These are phyloP conservation scores for Origma solitaria DNA, from an alignment of 2,113 vertebrate genomes.

Conservation along the genomic window DNA sequence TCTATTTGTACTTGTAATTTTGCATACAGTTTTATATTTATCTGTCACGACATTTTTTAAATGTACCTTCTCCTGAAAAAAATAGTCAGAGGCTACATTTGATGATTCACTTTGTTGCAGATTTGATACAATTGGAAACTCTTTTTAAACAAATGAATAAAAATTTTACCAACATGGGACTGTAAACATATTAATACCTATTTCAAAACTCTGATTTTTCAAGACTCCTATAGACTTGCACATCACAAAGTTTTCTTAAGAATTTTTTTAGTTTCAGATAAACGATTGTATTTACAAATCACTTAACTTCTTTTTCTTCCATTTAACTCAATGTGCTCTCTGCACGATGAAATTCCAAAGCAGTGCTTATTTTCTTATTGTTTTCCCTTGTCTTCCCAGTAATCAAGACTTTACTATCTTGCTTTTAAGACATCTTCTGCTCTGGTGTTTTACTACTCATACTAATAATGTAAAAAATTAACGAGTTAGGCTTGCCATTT, in stretches of 20 bases:
- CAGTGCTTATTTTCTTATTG: background rate
- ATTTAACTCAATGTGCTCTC: background rate
- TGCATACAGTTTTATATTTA: conserved; percentile 56
- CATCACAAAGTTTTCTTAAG: background rate
- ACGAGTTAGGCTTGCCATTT: background rate
- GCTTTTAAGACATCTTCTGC: background rate
- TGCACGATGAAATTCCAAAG: background rate
- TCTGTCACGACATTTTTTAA: conserved; percentile 61
- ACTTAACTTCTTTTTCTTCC: background rate
- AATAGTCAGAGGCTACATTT: conserved; percentile 4
- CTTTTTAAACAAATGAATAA: background rate
- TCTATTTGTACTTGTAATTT: conserved; percentile 68
- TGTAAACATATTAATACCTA: background rate
- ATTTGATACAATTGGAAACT: background rate
- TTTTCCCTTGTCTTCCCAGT: background rate
- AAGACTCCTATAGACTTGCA: background rate
- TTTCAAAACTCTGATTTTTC: background rate
- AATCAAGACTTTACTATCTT: background rate
- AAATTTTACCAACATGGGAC: background rate
- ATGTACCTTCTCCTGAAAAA: conserved; percentile 14
- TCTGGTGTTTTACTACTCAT: background rate
- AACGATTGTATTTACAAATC: background rate
- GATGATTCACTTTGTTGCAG: conserved; percentile 1
- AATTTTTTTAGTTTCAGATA: background rate
- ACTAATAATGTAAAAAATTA: background rate